Conservation (phyloP, 2,113 vertebrate species). For the Oryzias melastigma region DNA sequence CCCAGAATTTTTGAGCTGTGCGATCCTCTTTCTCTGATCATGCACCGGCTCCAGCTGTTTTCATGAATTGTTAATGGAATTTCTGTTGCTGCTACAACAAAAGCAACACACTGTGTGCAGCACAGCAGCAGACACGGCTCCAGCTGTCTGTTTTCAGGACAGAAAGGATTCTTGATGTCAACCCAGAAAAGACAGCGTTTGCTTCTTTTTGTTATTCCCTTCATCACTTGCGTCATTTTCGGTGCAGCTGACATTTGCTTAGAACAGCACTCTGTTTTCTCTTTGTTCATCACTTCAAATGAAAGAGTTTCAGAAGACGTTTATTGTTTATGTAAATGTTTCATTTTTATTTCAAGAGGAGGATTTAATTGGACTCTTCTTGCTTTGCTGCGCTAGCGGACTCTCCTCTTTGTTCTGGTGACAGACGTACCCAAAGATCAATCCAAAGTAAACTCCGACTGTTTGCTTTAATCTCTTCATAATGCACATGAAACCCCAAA, state of each 20-base stretch:
- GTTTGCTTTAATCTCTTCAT: conserved; percentile 56
- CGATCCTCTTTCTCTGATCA: background rate
- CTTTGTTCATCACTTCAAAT: conserved; percentile 42
- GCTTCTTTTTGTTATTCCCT: background rate
- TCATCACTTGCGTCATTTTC: conserved; percentile 14
- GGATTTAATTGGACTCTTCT: conserved; percentile 60
- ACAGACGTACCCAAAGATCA: conserved; percentile 56
- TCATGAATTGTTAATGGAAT: background rate
- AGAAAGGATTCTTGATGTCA: background rate
- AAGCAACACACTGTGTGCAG: background rate
- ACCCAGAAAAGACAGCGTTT: background rate
- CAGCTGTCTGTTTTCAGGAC: background rate
- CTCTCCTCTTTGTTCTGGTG: conserved; percentile 48
- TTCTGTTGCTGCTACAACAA: too few relatives aligned
- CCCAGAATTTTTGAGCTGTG: background rate
- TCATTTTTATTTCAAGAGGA: conserved; percentile 13
- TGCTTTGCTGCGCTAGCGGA: conserved; percentile 44
- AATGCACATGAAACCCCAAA: conserved; percentile 36
- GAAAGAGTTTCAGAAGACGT: conserved; percentile 23
- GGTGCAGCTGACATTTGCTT: conserved; percentile 19
- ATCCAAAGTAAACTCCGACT: conserved; percentile 58
- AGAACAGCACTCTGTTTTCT: background rate
- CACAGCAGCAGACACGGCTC: background rate
- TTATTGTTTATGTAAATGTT: conserved; percentile 35
- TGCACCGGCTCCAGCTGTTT: background rate